Evolutionary conservation across 1,140 invertebrate genomes (phyloP), one percentile per base, ranked within the genome.

Genomic region (Xylocopa sonorina): DNA sequence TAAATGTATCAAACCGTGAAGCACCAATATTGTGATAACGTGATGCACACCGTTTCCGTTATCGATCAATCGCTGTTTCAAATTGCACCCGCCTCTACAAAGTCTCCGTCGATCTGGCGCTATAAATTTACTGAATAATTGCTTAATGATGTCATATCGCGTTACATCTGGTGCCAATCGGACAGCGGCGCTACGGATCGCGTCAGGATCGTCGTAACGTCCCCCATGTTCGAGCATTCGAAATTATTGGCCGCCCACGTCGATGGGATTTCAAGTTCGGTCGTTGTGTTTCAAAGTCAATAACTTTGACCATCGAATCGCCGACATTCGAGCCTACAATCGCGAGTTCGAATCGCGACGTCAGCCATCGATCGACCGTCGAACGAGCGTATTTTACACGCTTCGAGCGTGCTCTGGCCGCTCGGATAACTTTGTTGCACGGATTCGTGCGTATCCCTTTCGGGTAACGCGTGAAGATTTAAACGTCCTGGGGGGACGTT

Each of bases 201-300:
- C 57, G 29, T 41, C 34, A 32, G 73, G 63, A 67, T 55, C 43
- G 73, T 32, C 43, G 21, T 18, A 43, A 53, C 32, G 41, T 34
- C 34, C 74, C n/a, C 51, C 16, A 29, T 58, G 63, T 55, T 77
- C 64, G 21, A 50, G 50, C 74, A 63, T 21, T 41, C 58, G 57
- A 38, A 53, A 69, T 75, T 76, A 84, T 84, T 74, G 82, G 64
- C 53, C 69, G 58, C 64, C 32, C 76, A 48, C 48, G 16, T 53
- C 72, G 79, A 81, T 75, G 51, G 72, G 74, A 83, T 76, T 75
- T 79, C 46, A n/a, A n/a, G 67, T 64, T 50, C 68, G 58, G 73
- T 46, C 41, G 38, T 57, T 73, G 67, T 51, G 51, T 78, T 60
- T 58, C 80, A 68, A 64, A 51, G n/a, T 75, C 64, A 69, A 75